Evolutionary conservation across 2,888 invertebrate genomes (phyloP), one percentile per base, ranked within the genome.

Genomic region (Andrena chrysosceles): DNA sequence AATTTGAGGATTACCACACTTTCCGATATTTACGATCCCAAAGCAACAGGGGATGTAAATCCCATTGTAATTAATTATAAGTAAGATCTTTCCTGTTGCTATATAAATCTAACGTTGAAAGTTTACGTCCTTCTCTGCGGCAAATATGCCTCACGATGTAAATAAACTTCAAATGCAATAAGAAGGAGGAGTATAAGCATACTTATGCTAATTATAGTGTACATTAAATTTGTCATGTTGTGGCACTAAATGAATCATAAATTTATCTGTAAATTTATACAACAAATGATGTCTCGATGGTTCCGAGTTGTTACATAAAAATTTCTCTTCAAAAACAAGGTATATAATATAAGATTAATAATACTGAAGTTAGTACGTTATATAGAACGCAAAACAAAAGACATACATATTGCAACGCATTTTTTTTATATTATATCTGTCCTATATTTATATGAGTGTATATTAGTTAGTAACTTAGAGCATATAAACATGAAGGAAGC

Each of bases 71-170:
- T 4, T 26, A n/a, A 49, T 20, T 48, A 69, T 69, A 71, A 42
- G 42, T 42, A 42, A 42, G 16, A 16, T 13, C 13, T 42, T 2
- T 35, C 10, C 2, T 10, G 0, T 35, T 35, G 29, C 29, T 29
- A 29, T 29, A 29, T 29, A 29, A 5, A 31, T 56, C 60, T 75
- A 66, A 0, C 2, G 16, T 8, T 29, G 33, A 68, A 56, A 60
- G 31, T 66, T 74, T 69, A 82, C n/a, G 23, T 23, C n/a, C 56
- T 59, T 16, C 59, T 48, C 29, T 66, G 74, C 63, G 89, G 86
- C 83, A 93, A 93, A 83, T 93, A 93, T 35, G 77, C 86, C 31
- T 93, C 93, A 23, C 87, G 88, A 79, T 92, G 92, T 77, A 91
- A 78, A 83, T 92, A 92, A 66, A 93, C 74, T 89, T 93, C 93